A percentile compares a stretch with the other conserved stretches of the same genome.
Evolutionary conservation across 1,140 invertebrate species (phyloP).

Genomic region (Semibalanus balanoides): DNA sequence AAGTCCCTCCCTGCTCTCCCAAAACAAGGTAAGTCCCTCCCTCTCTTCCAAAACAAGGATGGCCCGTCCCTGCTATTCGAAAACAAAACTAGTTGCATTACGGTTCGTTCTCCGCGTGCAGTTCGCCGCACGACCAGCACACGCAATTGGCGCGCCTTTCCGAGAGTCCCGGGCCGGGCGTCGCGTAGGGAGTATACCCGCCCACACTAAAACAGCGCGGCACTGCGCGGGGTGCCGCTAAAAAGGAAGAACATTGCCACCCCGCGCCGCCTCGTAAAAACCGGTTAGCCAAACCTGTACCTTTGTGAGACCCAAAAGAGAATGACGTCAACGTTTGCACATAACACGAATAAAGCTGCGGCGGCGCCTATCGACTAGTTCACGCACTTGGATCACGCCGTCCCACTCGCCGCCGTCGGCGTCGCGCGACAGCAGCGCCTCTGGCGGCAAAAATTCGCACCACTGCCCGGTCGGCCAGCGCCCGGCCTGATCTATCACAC

Average conservation of each 20-base stretch:
- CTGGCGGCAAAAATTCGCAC: background rate
- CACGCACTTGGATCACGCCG: background rate
- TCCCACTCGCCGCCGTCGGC: too few relatives aligned
- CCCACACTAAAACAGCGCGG: background rate
- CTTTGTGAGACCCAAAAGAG: constrained; percentile 1
- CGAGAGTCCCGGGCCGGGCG: too few relatives aligned
- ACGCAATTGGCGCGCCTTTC: background rate
- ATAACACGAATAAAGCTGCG: background rate
- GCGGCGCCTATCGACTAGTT: background rate
- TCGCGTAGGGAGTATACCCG: background rate
- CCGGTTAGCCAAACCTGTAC: background rate
- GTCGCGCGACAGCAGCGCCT: background rate
- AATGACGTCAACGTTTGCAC: background rate
- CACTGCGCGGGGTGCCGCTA: background rate
- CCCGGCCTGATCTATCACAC: background rate
- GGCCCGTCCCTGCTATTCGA: too few relatives aligned
- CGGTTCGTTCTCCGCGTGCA: background rate
- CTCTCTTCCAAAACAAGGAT: too few relatives aligned
- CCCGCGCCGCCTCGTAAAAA: background rate
- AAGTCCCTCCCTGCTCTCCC: too few relatives aligned
- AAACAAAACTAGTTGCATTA: too few relatives aligned
- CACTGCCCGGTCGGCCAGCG: too few relatives aligned
- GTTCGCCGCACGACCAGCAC: background rate
- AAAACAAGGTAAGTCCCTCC: too few relatives aligned
- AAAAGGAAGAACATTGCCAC: background rate